Evolutionary conservation across 1,140 invertebrate genomes (phyloP).

Genomic region (Choristoneura fumiferana): DNA sequence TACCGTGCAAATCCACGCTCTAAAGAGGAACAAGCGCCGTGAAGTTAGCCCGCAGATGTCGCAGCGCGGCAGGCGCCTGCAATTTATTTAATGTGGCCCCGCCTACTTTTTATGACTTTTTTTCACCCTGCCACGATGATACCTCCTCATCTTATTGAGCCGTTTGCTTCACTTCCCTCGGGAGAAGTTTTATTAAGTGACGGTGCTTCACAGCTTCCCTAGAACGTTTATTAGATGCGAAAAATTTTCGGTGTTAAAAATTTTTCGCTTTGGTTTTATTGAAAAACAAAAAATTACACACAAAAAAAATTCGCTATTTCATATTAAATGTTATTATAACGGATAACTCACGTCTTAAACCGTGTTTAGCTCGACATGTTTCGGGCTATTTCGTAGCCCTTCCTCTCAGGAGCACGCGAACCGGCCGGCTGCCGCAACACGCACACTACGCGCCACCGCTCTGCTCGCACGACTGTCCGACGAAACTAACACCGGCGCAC

Average conservation of each 20-base stretch:
- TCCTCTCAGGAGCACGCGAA: too few relatives aligned
- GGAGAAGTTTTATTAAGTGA: conserved; percentile 72
- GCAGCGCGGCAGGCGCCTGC: conserved; percentile 45
- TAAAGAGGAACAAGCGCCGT: neutral
- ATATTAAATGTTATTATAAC: too few relatives aligned
- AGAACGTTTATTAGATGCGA: conserved; percentile 30
- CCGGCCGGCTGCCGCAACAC: too few relatives aligned
- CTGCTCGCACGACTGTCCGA: too few relatives aligned
- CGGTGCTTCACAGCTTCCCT: conserved; percentile 50
- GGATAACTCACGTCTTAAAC: too few relatives aligned
- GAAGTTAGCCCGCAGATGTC: conserved; percentile 41
- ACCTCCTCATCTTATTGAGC: conserved; percentile 66
- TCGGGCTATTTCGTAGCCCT: too few relatives aligned
- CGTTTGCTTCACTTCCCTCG: conserved; percentile 60
- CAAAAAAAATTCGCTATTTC: too few relatives aligned
- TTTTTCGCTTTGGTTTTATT: too few relatives aligned
- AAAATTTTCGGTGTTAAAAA: neutral
- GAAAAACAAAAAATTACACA: too few relatives aligned
- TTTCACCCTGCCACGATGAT: conserved; percentile 50
- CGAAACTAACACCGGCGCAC: too few relatives aligned
- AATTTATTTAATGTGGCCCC: conserved; percentile 67
- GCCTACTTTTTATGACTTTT: conserved; percentile 62
- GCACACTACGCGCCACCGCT: too few relatives aligned
- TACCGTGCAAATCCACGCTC: conserved; percentile 7
- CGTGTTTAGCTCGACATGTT: too few relatives aligned